Base-by-base conservation (phyloP, 1,140 invertebrate species). In the Pseudomyrmex concolor region DNA sequence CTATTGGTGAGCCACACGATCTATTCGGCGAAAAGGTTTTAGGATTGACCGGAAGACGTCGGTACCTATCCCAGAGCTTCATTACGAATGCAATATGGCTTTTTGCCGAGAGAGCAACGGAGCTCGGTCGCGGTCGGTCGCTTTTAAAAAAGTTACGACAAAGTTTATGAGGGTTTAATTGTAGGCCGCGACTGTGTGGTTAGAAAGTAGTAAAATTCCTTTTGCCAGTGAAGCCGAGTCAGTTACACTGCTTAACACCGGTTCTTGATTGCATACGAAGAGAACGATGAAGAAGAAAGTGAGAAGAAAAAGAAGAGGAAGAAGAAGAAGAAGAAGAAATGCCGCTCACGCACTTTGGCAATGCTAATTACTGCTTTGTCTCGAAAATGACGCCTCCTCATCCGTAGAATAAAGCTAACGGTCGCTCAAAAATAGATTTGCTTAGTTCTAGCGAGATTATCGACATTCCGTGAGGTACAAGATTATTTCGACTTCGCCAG, bases 141-240 rank as follows among this genome's bases (percentile, higher is more conserved):
- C 82, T 86, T 90, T 90, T 88, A 91, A 92, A 93, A 93, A 92
- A 92, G 90, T 93, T 92, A 92, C 87, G 91, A 91, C 84, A 82
- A 90, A 78, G 88, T 93, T 93, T 93, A 93, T 92, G 92, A 83
- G 84, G 90, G 90, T 93, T 93, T 93, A 93, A 93, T 93, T 93
- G 92, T 93, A 93, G 89, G 77, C 90, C 86, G 85, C 84, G 90
- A 91, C 87, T 91, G 91, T 91, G 91, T 91, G 90, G 92, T 93
- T 93, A 92, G 90, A 93, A 93, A 92, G 91, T 93, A 93, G 90
- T 93, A 92, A 93, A 93, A 91, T 84, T 86, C 90, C 87, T 87
- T 87, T 83, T 84, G 81, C 84, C 80, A 78, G 71, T 19, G 50
- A 82, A 83, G 67, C 57, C 72, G 22, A 60, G 82, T 64, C 87